Evolutionary conservation across 2,888 invertebrate genomes (phyloP), one percentile per base, ranked within the genome.

Genomic region (Rhaphigaster nebulosa): DNA sequence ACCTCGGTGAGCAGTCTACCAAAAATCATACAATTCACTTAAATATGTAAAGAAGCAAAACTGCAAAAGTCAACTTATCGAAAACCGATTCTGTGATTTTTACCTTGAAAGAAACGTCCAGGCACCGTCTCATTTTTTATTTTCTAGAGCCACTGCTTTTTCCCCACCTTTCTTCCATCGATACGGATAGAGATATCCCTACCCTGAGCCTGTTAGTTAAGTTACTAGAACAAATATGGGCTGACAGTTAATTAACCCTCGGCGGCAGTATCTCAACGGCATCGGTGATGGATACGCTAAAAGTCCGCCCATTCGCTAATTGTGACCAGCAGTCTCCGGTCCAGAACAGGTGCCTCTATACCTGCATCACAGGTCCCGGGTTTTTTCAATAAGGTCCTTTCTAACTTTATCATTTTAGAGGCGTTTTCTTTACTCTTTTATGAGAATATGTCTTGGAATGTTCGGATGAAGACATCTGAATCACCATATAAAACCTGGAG

Each of bases 291-390:
- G 84, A 45, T 84, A n/a, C 45, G 84, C 84, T 84, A 10, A 50
- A 84, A 84, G 84, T 4, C 84, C 84, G 84, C 84, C 84, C 84
- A 38, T 84, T 45, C 45, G 84, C 84, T 84, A 84, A 84, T 84
- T 84, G 84, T 84, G 70, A 76, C 70, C 70, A 23, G 70, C 34
- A 6, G 20, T n/a, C 34, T 38, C 38, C 6, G 70, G 10, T 13
- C 26, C 20, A n/a, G 84, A 50, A 45, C 84, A 84, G 84, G 84
- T 84, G 84, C 84, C 20, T 84, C 84, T 45, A n/a, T 84, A 50
- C 84, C 84, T 84, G 84, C 26, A 2, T 38, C 38, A 80, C 38
- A 10, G 76, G 45, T n/a, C 45, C 26, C 1, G 15, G 23, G 5
- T 41, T 45, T 84, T 84, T 84, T 84, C 10, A 84, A 84, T 84